Evolutionary conservation across 2,888 invertebrate genomes (phyloP).

Genomic region (Sceliomorpha sp.): DNA sequence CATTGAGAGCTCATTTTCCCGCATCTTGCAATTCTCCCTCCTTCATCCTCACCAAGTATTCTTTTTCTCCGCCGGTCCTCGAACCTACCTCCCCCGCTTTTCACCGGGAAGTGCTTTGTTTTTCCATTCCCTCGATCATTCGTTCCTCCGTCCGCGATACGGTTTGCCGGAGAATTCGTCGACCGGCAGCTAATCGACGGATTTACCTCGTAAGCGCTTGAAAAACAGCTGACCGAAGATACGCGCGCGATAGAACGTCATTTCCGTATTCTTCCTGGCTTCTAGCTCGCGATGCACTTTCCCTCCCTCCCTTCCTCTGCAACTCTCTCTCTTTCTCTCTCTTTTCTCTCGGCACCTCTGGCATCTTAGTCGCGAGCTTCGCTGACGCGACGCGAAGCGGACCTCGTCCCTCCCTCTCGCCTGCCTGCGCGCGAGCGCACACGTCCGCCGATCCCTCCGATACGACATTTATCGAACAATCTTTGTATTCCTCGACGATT

Average conservation of each 20-base stretch:
- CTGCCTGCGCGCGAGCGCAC: slow-evolving; percentile 21
- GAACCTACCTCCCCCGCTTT: no score
- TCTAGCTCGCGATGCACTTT: slow-evolving; percentile 24
- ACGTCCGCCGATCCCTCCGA: slow-evolving; percentile 38
- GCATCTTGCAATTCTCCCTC: no score
- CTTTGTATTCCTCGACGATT: slow-evolving; percentile 51
- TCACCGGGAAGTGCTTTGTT: no score
- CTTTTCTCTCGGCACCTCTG: slow-evolving; percentile 3
- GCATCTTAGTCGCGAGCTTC: no score
- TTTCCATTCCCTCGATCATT: no score
- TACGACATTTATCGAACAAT: slow-evolving; percentile 54
- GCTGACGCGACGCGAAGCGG: not conserved
- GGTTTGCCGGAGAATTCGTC: no score
- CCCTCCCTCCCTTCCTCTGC: slow-evolving; percentile 7
- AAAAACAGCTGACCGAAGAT: slow-evolving; percentile 43
- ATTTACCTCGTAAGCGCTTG: slow-evolving; percentile 55
- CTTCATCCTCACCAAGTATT: no score
- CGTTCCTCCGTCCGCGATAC: no score
- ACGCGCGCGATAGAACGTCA: slow-evolving; percentile 43
- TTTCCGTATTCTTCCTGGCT: slow-evolving; percentile 31
- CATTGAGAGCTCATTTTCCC: no score
- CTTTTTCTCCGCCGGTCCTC: no score
- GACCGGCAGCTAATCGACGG: no score
- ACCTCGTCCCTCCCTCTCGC: no score
- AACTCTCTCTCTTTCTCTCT: slow-evolving; percentile 10